Percentiles rank a stretch among this genome's conserved stretches.
phyloP scores from a whole-genome alignment of 2,797 vertebrate species.

The Rhinoraja longicauda region DNA sequence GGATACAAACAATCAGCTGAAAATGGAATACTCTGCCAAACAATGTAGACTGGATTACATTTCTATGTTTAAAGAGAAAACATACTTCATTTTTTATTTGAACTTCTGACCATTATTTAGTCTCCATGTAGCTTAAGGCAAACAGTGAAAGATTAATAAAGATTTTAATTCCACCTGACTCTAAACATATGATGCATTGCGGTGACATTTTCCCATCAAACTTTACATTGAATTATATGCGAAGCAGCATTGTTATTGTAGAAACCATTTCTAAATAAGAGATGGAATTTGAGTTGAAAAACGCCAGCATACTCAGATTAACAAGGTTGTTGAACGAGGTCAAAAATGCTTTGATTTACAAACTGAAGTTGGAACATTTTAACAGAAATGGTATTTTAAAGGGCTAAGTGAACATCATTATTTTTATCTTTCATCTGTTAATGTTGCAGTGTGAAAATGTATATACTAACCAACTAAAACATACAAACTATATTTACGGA shows the following conservation, averaged over 20 bases:
- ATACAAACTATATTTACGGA: not conserved
- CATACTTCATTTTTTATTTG: constrained; percentile 11
- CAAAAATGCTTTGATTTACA: not conserved
- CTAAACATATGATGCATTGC: constrained; percentile 43
- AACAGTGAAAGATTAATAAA: constrained; percentile 47
- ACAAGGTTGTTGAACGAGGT: not conserved
- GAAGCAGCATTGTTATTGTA: not conserved
- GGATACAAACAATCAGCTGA: not conserved
- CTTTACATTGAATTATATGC: constrained; percentile 40
- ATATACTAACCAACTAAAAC: not conserved
- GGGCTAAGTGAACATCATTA: not conserved
- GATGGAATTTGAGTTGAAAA: not conserved
- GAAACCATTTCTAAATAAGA: not conserved
- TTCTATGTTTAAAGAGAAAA: constrained; percentile 5
- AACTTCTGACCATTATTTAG: constrained; percentile 28
- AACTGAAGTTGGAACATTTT: not conserved
- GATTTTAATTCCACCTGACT: constrained; percentile 45
- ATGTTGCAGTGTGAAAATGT: not conserved
- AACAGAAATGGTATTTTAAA: not conserved
- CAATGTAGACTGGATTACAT: not conserved
- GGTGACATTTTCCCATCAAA: constrained; percentile 41
- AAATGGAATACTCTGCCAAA: not conserved
- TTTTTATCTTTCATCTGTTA: not conserved
- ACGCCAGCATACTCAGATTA: not conserved
- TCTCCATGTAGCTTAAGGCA: constrained; percentile 42